phyloP scores from a whole-genome alignment of 2,888 invertebrate species.

The Miltochrista miniata region DNA sequence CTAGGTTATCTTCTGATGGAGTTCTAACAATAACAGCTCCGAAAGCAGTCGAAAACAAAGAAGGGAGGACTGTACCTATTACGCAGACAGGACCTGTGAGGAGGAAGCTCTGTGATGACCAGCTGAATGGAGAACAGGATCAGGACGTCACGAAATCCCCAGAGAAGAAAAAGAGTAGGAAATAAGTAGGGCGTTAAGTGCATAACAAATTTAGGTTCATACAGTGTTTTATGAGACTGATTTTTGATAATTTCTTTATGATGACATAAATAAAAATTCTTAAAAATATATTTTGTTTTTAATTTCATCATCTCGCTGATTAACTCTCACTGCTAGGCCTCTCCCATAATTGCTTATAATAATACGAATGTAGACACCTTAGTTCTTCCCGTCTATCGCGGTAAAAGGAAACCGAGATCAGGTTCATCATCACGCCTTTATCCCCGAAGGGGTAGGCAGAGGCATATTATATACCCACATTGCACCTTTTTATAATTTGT shows the following conservation, averaged over 20 bases:
- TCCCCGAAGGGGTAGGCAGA: no score
- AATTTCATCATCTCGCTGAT: no score
- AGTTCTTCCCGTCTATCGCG: no score
- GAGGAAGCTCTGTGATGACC: slow-evolving; percentile 62
- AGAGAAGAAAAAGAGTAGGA: slow-evolving; percentile 61
- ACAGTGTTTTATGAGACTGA: slow-evolving; percentile 1
- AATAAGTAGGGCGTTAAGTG: background rate
- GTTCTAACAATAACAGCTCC: slow-evolving; percentile 88
- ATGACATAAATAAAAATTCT: no score
- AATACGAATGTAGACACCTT: no score
- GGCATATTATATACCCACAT: no score
- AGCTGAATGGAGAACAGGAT: slow-evolving; percentile 37
- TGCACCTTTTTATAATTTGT: no score
- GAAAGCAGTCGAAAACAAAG: slow-evolving; percentile 43
- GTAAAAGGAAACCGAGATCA: no score
- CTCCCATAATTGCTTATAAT: no score
- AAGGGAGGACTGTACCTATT: slow-evolving; percentile 83
- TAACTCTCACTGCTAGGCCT: no score
- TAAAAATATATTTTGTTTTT: no score
- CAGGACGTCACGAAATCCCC: slow-evolving; percentile 50
- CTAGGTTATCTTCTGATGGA: slow-evolving; percentile 90
- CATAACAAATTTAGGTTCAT: background rate
- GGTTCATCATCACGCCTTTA: no score
- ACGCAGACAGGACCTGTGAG: slow-evolving; percentile 85
- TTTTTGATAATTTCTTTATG: background rate